A percentile compares a stretch with the other conserved stretches of the same genome.
phyloP scores from a whole-genome alignment of 2,113 vertebrate genomes.

The Fregata magnificens region DNA sequence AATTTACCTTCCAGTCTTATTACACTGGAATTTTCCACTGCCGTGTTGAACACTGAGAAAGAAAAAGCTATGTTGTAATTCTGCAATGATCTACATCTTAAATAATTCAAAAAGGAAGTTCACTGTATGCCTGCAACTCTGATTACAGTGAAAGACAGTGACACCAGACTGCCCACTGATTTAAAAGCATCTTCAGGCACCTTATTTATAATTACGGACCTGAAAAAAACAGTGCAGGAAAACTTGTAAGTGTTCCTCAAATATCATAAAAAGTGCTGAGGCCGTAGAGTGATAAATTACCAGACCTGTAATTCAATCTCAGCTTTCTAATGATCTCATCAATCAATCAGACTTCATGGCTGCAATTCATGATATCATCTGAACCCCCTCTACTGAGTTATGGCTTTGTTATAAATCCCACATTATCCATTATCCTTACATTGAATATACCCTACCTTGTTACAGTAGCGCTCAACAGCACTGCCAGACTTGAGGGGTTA shows the following conservation, averaged over 20 bases:
- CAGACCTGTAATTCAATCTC: constrained; percentile 32
- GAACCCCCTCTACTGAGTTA: constrained; percentile 33
- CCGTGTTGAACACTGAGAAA: not conserved
- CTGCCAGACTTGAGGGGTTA: not conserved
- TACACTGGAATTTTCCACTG: constrained; percentile 51
- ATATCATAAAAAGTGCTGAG: constrained; percentile 15
- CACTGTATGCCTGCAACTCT: constrained; percentile 19
- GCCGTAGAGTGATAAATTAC: constrained; percentile 21
- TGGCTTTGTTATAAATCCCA: constrained; percentile 33
- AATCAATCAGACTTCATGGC: constrained; percentile 42
- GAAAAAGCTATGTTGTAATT: not conserved
- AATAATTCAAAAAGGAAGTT: constrained; percentile 58
- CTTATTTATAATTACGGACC: constrained; percentile 21
- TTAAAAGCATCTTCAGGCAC: constrained; percentile 5
- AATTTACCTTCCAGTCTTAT: not conserved
- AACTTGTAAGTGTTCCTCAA: constrained; percentile 6
- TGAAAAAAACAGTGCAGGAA: not conserved
- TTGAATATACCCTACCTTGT: not conserved
- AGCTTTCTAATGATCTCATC: constrained; percentile 57
- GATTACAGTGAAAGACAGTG: constrained; percentile 31
- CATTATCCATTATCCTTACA: constrained; percentile 9
- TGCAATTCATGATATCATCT: not conserved
- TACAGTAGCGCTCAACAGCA: not conserved
- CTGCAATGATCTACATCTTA: constrained; percentile 8
- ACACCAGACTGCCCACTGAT: constrained; percentile 19